Percentiles rank a stretch among this genome's conserved stretches.
Evolutionary conservation across 2,888 invertebrate genomes (phyloP).

Genomic region (Poecilus cupreus): DNA sequence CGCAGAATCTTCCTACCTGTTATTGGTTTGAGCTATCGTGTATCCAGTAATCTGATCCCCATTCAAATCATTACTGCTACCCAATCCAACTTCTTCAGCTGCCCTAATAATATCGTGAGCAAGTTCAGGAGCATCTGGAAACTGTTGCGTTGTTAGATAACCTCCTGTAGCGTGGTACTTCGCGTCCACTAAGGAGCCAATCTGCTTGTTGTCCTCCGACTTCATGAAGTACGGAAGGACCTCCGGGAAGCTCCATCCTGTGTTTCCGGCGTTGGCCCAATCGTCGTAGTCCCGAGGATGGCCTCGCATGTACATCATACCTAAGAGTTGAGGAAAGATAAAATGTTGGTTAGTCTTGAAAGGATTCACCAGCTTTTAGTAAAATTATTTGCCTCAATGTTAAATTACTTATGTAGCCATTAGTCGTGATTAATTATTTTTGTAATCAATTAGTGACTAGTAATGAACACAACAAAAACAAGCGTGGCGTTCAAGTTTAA

Average conservation of each 20-base stretch:
- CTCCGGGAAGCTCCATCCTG: conserved; percentile 87
- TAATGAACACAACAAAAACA: not conserved
- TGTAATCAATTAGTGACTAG: not conserved
- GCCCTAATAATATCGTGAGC: conserved; percentile 79
- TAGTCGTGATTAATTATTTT: not conserved
- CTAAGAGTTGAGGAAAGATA: not conserved
- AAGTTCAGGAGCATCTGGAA: conserved; percentile 79
- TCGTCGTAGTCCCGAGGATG: conserved; percentile 84
- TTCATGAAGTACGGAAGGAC: conserved; percentile 83
- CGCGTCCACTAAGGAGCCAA: conserved; percentile 76
- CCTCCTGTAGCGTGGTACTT: conserved; percentile 79
- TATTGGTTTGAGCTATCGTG: conserved; percentile 79
- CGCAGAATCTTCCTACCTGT: conserved; percentile 72
- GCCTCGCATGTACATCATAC: conserved; percentile 89
- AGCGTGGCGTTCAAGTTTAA: not conserved
- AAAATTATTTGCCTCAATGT: too few relatives aligned
- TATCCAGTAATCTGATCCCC: conserved; percentile 79
- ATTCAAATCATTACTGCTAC: conserved; percentile 79
- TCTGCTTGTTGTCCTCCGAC: conserved; percentile 81
- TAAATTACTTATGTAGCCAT: too few relatives aligned
- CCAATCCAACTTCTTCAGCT: conserved; percentile 78
- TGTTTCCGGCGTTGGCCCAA: conserved; percentile 84
- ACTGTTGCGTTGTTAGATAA: conserved; percentile 78
- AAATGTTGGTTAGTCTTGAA: too few relatives aligned
- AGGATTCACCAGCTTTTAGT: too few relatives aligned